These are phyloP conservation scores for Muraenolepis orangiensis DNA, from an alignment of 2,797 vertebrate species.

Conservation along the genomic window DNA sequence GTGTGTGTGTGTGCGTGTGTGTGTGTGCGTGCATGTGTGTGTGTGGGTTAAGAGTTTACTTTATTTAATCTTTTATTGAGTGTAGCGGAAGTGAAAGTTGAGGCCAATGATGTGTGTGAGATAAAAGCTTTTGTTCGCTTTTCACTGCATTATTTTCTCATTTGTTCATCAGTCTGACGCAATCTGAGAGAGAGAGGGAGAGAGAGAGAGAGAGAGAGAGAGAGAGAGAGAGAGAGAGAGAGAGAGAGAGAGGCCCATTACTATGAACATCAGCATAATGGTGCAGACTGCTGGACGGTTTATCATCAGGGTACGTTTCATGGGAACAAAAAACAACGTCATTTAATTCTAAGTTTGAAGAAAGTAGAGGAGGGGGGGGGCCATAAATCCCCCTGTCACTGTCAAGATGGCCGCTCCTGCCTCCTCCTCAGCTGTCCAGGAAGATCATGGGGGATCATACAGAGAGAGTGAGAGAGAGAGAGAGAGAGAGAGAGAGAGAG, in stretches of 20 bases:
- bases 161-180: not conserved
- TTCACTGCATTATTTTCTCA: not conserved
- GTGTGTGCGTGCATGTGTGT: too few species aligned
- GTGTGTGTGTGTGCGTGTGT: too few species aligned
- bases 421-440: constrained; percentile 87
- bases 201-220: too few species aligned
- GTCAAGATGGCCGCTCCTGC: constrained; percentile 74
- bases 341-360: not conserved
- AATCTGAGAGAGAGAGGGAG: not conserved
- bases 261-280: not conserved
- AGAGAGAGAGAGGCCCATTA: not conserved
- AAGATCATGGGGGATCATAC: constrained; percentile 73
- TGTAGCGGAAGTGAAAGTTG: too few species aligned
- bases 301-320: not conserved
- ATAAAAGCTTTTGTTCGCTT: not conserved
- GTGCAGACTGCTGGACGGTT: not conserved
- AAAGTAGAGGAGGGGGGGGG: constrained; percentile 23
- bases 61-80: not conserved
- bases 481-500: not conserved
- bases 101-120: not conserved
- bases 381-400: constrained; percentile 76
- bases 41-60: not conserved
- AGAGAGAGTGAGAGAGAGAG: not conserved
- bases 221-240: too few species aligned
- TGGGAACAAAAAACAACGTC: not conserved